A percentile compares a stretch with the other conserved stretches of the same genome.
Evolutionary conservation across 2,888 invertebrate genomes (phyloP).

Genomic region (Pyrgus malvae): DNA sequence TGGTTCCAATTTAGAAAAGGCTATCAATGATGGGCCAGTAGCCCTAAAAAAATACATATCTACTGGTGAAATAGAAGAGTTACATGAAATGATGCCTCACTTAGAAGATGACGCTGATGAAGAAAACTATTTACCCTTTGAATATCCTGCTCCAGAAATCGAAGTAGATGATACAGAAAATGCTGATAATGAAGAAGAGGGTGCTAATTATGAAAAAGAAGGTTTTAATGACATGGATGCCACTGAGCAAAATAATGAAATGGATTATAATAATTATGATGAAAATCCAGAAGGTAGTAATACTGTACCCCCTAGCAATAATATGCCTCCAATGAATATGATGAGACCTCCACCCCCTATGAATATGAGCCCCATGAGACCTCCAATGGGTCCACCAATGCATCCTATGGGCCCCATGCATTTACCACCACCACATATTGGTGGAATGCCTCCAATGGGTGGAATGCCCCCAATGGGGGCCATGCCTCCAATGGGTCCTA

Average conservation of each 20-base stretch:
- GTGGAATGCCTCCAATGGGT: slow-evolving; percentile 44
- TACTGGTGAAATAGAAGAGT: slow-evolving; percentile 90
- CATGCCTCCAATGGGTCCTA: slow-evolving; percentile 41
- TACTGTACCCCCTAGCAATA: slow-evolving; percentile 43
- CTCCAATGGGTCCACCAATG: slow-evolving; percentile 43
- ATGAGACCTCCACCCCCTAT: slow-evolving; percentile 38
- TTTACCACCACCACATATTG: slow-evolving; percentile 40
- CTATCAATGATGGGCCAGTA: slow-evolving; percentile 89
- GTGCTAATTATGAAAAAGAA: slow-evolving; percentile 48
- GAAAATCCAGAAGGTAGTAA: slow-evolving; percentile 60
- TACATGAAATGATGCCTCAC: slow-evolving; percentile 89
- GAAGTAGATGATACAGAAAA: slow-evolving; percentile 47
- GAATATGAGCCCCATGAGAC: slow-evolving; percentile 45
- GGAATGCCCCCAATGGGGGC: slow-evolving; percentile 44
- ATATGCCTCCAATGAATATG: slow-evolving; percentile 46
- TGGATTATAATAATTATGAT: slow-evolving; percentile 54
- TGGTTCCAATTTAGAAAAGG: slow-evolving; percentile 88
- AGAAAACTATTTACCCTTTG: slow-evolving; percentile 68
- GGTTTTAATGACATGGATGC: slow-evolving; percentile 68
- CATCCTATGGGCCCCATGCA: slow-evolving; percentile 35
- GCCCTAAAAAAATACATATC: slow-evolving; percentile 89
- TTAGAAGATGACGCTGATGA: slow-evolving; percentile 83
- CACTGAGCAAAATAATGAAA: slow-evolving; percentile 64
- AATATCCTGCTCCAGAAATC: slow-evolving; percentile 63
- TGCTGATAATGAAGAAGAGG: slow-evolving; percentile 58